These are phyloP conservation scores for Dryadula phaetusa DNA, from an alignment of 2,888 invertebrate species.

Conservation along the genomic window DNA sequence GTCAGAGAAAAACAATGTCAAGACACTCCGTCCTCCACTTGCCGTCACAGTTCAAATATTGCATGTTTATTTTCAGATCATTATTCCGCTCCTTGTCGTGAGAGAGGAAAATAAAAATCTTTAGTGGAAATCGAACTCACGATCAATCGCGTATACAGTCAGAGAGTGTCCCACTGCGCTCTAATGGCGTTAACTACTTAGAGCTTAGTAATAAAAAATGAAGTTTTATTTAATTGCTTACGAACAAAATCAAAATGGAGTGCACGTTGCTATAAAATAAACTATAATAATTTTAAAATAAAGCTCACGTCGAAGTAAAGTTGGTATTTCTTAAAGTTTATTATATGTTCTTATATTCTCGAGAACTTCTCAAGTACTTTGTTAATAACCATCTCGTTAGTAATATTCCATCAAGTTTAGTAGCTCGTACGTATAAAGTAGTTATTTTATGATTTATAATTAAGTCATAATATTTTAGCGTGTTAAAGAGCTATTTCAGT, in stretches of 20 bases:
- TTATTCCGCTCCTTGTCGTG: too few relatives aligned
- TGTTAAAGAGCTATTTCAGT: background rate
- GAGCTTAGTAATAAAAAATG: background rate
- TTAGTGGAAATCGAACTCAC: too few relatives aligned
- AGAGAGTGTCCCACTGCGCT: too few relatives aligned
- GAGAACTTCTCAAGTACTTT: constrained; percentile 3
- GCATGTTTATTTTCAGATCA: too few relatives aligned
- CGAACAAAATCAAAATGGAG: background rate
- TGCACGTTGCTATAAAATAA: background rate
- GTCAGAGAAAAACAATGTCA: too few relatives aligned
- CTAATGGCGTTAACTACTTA: too few relatives aligned
- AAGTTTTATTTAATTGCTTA: background rate
- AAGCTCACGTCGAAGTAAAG: background rate
- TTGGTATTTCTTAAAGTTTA: background rate
- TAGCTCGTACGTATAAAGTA: background rate
- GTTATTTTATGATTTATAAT: background rate
- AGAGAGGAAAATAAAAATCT: too few relatives aligned
- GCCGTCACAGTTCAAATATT: too few relatives aligned
- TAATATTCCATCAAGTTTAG: background rate
- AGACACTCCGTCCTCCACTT: too few relatives aligned
- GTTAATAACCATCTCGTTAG: constrained; percentile 6
- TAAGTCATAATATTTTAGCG: background rate
- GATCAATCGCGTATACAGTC: too few relatives aligned
- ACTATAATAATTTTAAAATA: background rate
- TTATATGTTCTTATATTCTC: background rate